These are phyloP conservation scores for Teleogryllus occipitalis DNA, from an alignment of 1,140 invertebrate species.

Conservation along the genomic window DNA sequence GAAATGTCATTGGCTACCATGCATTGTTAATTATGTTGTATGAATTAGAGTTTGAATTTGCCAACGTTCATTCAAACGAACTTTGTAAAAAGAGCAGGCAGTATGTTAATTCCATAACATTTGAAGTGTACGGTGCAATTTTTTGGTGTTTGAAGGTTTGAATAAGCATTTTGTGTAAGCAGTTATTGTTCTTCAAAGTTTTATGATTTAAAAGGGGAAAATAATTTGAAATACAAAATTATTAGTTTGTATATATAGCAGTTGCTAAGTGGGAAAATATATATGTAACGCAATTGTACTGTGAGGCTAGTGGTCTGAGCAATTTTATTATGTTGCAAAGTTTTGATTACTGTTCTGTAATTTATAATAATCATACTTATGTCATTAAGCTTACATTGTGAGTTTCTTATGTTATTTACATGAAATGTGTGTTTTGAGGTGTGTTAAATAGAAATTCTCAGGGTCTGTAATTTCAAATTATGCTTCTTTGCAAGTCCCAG, in stretches of 20 bases:
- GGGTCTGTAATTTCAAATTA: background rate
- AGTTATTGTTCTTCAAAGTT: background rate
- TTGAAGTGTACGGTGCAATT: background rate
- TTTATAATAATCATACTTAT: background rate
- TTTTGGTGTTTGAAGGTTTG: background rate
- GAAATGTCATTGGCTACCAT: background rate
- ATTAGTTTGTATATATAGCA: background rate
- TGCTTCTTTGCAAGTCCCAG: background rate
- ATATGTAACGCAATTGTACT: background rate
- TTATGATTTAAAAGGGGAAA: background rate
- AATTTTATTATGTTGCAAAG: background rate
- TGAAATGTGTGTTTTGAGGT: background rate
- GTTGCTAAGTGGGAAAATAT: background rate
- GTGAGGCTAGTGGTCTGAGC: background rate
- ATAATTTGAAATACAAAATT: background rate
- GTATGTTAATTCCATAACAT: background rate
- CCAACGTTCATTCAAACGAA: background rate
- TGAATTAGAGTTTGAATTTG: background rate
- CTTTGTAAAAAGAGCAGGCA: background rate
- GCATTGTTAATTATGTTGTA: background rate
- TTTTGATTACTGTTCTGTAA: background rate
- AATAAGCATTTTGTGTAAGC: background rate
- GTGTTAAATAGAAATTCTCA: background rate
- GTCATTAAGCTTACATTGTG: background rate
- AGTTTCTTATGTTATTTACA: background rate